Evolutionary conservation across 2,113 vertebrate genomes (phyloP).

Genomic region (Hydrochoerus hydrochaeris): DNA sequence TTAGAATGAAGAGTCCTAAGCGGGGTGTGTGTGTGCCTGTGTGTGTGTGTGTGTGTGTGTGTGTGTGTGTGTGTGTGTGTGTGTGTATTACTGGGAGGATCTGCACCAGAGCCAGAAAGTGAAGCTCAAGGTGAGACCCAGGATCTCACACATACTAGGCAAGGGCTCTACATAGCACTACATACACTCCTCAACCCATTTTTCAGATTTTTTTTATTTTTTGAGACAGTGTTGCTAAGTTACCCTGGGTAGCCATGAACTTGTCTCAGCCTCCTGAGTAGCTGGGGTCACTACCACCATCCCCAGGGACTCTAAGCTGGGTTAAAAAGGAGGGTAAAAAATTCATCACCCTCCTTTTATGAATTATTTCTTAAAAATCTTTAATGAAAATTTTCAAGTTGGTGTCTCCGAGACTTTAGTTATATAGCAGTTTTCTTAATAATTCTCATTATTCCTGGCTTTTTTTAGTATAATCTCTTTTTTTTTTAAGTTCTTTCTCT

Average conservation of each 20-base stretch:
- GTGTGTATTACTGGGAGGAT: not conserved
- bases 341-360: constrained; percentile 9
- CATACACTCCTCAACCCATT: not conserved
- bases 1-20: constrained; percentile 27
- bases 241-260: not conserved
- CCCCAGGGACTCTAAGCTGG: not conserved
- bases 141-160: not conserved
- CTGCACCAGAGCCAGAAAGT: no score
- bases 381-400: constrained; percentile 35
- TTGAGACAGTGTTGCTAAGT: not conserved
- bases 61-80: not conserved
- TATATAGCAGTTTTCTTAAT: constrained; percentile 19
- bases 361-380: constrained; percentile 15
- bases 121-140: not conserved
- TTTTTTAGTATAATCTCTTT: constrained; percentile 60
- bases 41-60: not conserved
- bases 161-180: not conserved
- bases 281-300: not conserved
- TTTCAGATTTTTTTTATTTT: not conserved
- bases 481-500: constrained; percentile 43
- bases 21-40: not conserved
- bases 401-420: not conserved
- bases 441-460: constrained; percentile 50
- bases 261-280: not conserved
- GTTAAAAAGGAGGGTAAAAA: not conserved